Percentiles rank a stretch among this genome's conserved stretches.
phyloP scores from a whole-genome alignment of 2,888 invertebrate species.

The Timandra comae region DNA sequence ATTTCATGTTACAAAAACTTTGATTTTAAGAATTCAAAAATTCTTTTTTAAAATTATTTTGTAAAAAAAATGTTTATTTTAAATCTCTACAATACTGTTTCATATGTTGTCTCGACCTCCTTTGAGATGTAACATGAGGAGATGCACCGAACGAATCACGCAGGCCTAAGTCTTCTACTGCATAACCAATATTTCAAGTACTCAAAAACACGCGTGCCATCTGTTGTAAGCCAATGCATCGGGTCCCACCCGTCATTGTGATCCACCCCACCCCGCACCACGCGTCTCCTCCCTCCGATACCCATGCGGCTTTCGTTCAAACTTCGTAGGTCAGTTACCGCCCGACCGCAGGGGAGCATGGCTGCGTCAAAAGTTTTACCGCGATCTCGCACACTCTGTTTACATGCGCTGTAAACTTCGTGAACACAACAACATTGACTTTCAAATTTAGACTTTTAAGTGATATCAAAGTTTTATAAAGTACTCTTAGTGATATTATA shows the following conservation, averaged over 20 bases:
- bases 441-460: constrained; percentile 46
- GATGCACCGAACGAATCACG: constrained; percentile 62
- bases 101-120: constrained; percentile 56
- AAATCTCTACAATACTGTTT: constrained; percentile 37
- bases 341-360: constrained; percentile 76
- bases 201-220: constrained; percentile 75
- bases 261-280: constrained; percentile 46
- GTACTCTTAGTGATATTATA: constrained; percentile 43
- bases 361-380: constrained; percentile 73
- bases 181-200: constrained; percentile 69
- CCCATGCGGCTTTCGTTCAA: constrained; percentile 76
- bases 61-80: neutral
- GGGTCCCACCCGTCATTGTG: constrained; percentile 62
- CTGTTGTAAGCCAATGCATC: constrained; percentile 72
- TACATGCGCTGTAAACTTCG: constrained; percentile 65
- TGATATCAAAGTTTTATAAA: constrained; percentile 48
- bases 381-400: constrained; percentile 68
- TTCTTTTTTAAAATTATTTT: no score
- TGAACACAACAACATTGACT: constrained; percentile 52
- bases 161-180: constrained; percentile 65
- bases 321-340: constrained; percentile 79
- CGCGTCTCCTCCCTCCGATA: constrained; percentile 45
- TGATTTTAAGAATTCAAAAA: no score
- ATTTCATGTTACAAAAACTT: no score
- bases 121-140: constrained; percentile 66